Evolutionary conservation across 1,140 invertebrate species (phyloP).

Genomic region (Paramacrobiotus metropolitanus): DNA sequence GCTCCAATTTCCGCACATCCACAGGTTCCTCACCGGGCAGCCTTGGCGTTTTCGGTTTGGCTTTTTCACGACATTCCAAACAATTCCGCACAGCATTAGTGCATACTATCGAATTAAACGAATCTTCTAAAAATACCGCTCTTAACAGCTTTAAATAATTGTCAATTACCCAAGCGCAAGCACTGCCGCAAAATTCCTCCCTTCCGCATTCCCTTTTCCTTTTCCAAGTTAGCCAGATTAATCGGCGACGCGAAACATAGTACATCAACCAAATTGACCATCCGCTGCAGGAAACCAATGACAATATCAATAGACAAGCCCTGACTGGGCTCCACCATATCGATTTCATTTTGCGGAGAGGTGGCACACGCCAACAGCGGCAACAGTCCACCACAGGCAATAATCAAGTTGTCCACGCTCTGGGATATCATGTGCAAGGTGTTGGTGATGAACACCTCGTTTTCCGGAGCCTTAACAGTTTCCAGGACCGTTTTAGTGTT

Average conservation of each 20-base stretch:
- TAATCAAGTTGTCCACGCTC: slow-evolving; percentile 92
- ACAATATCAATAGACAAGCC: slow-evolving; percentile 94
- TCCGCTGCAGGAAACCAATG: slow-evolving; percentile 76
- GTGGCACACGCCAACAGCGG: slow-evolving; percentile 90
- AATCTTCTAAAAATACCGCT: no score
- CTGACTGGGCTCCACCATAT: slow-evolving; percentile 92
- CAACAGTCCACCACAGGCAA: slow-evolving; percentile 87
- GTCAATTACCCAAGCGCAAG: slow-evolving; percentile 52
- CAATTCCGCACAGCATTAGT: slow-evolving; percentile 93
- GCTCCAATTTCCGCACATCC: slow-evolving; percentile 32
- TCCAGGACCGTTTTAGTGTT: slow-evolving; percentile 88
- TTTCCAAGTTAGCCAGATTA: slow-evolving; percentile 89
- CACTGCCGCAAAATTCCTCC: slow-evolving; percentile 92
- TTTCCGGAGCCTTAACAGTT: slow-evolving; percentile 72
- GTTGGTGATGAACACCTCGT: slow-evolving; percentile 96
- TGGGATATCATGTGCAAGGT: slow-evolving; percentile 97
- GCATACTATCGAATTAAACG: slow-evolving; percentile 37
- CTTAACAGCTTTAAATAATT: no score
- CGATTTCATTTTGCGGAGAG: slow-evolving; percentile 93
- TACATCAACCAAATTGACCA: slow-evolving; percentile 94
- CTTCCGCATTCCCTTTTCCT: slow-evolving; percentile 99
- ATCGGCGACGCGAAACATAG: slow-evolving; percentile 80
- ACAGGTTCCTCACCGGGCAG: slow-evolving; percentile 4
- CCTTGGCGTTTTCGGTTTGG: slow-evolving; percentile 32
- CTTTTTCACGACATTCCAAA: slow-evolving; percentile 83